Evolutionary conservation across 1,140 invertebrate species (phyloP).

Genomic region (Drosophila kanapiae): DNA sequence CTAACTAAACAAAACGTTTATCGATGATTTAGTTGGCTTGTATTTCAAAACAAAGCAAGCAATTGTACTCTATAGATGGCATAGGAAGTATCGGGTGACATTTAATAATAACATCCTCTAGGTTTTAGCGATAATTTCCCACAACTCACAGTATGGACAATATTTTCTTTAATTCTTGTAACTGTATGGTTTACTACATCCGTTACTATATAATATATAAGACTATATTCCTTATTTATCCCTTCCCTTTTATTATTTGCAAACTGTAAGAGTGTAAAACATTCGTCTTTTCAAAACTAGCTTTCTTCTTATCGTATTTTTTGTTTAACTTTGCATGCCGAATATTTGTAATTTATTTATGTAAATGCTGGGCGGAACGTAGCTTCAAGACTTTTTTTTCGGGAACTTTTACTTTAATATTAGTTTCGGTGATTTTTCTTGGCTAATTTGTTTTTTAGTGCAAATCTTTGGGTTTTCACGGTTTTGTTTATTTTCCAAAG

Average conservation of each 20-base stretch:
- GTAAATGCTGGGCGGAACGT: slow-evolving; percentile 29
- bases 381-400: slow-evolving; percentile 24
- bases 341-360: slow-evolving; percentile 35
- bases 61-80: too few relatives aligned
- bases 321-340: slow-evolving; percentile 29
- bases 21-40: too few relatives aligned
- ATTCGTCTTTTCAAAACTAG: not conserved
- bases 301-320: not conserved
- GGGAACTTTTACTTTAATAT: slow-evolving; percentile 48
- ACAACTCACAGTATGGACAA: too few relatives aligned
- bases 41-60: too few relatives aligned
- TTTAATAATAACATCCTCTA: too few relatives aligned
- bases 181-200: not conserved
- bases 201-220: too few relatives aligned
- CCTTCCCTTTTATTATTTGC: not conserved
- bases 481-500: slow-evolving; percentile 29
- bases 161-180: too few relatives aligned
- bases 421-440: slow-evolving; percentile 23
- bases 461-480: slow-evolving; percentile 39
- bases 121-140: too few relatives aligned
- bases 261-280: not conserved
- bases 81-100: too few relatives aligned
- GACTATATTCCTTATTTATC: not conserved
- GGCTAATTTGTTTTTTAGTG: slow-evolving; percentile 35
- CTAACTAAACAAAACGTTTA: not conserved